Evolutionary conservation across 2,797 vertebrate species (phyloP), one percentile per base, ranked within the genome.

Genomic region (Galaxias olidus): DNA sequence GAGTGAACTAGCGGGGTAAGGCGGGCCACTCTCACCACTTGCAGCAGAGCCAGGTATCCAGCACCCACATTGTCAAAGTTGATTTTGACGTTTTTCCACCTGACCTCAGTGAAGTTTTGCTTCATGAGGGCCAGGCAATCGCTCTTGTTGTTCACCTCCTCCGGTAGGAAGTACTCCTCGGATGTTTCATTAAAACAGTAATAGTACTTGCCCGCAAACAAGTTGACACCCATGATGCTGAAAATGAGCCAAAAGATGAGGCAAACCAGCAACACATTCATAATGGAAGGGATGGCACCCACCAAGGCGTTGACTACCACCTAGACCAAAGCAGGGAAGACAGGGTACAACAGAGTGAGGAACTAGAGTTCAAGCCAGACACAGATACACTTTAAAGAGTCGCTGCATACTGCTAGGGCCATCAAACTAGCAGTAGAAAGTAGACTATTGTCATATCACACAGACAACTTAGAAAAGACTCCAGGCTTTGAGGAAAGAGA

Each of bases 241-340:
- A 99, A 99, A 97, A 99, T 99, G 93, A 99, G 97, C 98, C 98
- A 99, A 96, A 99, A 99, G 95, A 99, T 99, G 94, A 99, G 97
- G 95, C 98, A 99, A 92, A 99, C 98, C 96, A 99, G 96, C 94
- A 99, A 96, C 84, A 99, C 98, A 94, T 99, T 99, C 98, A 99
- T 99, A 96, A 99, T 99, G 94, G 98, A 99, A 92, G 98, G 98
- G 91, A 99, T 99, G 92, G 98, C 98, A 73, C 98, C 98, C 92
- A 99, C 98, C 96, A 99, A 93, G 93, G 98, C 98, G 82, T 99
- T 99, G 93, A 99, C 98, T 93, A 99, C 98, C 92, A 99, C 98
- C 98, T 99, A 95, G 86, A 92, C 87, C 88, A 87, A 83, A 93
- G 76, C 79, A 81, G 76, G 88, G 77, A 69, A 93, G 82, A 92